phyloP scores from a whole-genome alignment of 2,888 invertebrate species.

The Acholoe squamosa region DNA sequence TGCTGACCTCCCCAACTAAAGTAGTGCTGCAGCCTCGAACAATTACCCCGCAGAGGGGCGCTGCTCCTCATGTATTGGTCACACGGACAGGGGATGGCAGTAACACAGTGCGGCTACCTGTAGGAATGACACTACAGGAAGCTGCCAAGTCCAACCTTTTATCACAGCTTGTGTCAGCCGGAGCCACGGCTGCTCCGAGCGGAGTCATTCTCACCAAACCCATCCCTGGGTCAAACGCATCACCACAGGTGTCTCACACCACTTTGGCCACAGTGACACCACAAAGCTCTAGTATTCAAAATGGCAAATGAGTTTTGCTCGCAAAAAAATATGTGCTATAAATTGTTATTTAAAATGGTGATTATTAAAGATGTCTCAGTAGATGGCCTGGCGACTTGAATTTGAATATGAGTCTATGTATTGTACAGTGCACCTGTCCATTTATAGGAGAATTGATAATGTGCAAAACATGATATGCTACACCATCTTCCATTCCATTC shows the following conservation, averaged over 20 bases:
- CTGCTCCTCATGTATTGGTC: background rate
- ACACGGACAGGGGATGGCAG: background rate
- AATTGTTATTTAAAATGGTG: no score
- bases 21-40: background rate
- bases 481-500: constrained; percentile 7
- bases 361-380: no score
- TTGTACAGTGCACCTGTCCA: no score
- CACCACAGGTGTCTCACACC: background rate
- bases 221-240: background rate
- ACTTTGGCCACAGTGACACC: background rate
- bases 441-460: background rate
- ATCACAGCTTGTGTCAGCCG: background rate
- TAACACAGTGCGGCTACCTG: background rate
- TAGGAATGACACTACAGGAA: background rate
- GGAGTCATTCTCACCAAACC: background rate
- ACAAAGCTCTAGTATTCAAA: background rate
- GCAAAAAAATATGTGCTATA: no score
- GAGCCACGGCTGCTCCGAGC: background rate
- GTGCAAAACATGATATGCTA: background rate
- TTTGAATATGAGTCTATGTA: no score
- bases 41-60: background rate
- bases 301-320: background rate
- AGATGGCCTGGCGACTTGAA: no score
- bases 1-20: background rate
- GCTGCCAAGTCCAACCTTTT: constrained; percentile 22